Evolutionary conservation across 2,113 vertebrate genomes (phyloP).

Genomic region (Hemibagrus wyckioides): DNA sequence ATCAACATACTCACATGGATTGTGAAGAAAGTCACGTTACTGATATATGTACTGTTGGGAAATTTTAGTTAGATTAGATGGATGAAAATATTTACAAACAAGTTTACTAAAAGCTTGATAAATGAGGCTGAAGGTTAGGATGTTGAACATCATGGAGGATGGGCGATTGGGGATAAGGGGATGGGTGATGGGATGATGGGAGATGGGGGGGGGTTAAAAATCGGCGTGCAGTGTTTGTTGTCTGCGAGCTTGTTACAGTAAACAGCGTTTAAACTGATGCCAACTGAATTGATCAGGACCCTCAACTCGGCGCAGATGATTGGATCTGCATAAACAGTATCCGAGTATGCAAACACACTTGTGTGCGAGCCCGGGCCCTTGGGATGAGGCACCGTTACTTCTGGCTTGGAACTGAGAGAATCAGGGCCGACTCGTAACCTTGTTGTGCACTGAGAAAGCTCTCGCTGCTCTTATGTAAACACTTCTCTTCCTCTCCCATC

Average conservation of each 20-base stretch:
- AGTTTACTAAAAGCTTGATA: not conserved
- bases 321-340: slow-evolving; percentile 94
- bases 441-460: slow-evolving; percentile 63
- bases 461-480: slow-evolving; percentile 88
- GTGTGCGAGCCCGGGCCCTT: slow-evolving; percentile 76
- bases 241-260: slow-evolving; percentile 88
- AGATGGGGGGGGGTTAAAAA: not conserved
- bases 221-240: not conserved
- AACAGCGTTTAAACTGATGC: slow-evolving; percentile 92
- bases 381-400: slow-evolving; percentile 88
- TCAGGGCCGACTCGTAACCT: slow-evolving; percentile 83
- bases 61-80: not conserved
- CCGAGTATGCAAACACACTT: slow-evolving; percentile 93
- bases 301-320: slow-evolving; percentile 79
- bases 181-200: not conserved
- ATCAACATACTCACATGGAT: not conserved
- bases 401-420: slow-evolving; percentile 82
- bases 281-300: slow-evolving; percentile 87
- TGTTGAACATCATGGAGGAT: not conserved
- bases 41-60: not conserved
- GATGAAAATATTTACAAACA: not conserved
- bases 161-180: not conserved
- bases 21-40: not conserved
- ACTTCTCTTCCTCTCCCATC: slow-evolving; percentile 84
- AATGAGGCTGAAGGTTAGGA: slow-evolving; percentile 44